Evolutionary conservation across 37 sponge, comb jelly and placozoan species (phyloP).

Genomic region (Theonella swinhoei): DNA sequence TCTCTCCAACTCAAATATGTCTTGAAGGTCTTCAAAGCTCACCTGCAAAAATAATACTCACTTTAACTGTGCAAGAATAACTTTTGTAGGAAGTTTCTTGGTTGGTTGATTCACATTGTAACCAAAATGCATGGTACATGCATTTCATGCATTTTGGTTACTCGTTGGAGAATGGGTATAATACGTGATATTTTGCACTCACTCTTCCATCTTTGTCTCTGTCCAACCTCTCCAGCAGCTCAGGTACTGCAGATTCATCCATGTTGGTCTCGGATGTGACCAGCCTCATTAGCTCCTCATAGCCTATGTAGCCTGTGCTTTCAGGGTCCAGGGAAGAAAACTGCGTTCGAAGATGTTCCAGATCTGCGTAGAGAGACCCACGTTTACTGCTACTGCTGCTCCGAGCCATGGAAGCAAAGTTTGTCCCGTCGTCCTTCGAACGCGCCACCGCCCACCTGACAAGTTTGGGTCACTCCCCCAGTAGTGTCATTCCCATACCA

Average conservation of each 20-base stretch:
- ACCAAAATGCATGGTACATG: no score
- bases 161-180: not conserved
- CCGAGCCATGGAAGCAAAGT: not conserved
- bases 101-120: no score
- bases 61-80: no score
- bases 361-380: slow-evolving; percentile 39
- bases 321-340: slow-evolving; percentile 45
- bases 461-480: no score
- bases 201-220: slow-evolving; percentile 75
- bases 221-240: slow-evolving; percentile 58
- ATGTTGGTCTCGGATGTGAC: slow-evolving; percentile 13
- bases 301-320: slow-evolving; percentile 51
- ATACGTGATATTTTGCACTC: not conserved
- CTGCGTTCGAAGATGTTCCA: slow-evolving; percentile 19
- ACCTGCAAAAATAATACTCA: slow-evolving; percentile 35
- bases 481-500: no score
- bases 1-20: slow-evolving; percentile 22
- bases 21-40: slow-evolving; percentile 54
- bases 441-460: no score
- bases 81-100: no score
- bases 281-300: slow-evolving; percentile 25
- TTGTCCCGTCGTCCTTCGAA: not conserved
- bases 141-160: no score
- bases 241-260: slow-evolving; percentile 23
- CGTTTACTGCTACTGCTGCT: slow-evolving; percentile 5